Conservation (phyloP, 2,888 invertebrate species). For the Pterostichus madidus region DNA sequence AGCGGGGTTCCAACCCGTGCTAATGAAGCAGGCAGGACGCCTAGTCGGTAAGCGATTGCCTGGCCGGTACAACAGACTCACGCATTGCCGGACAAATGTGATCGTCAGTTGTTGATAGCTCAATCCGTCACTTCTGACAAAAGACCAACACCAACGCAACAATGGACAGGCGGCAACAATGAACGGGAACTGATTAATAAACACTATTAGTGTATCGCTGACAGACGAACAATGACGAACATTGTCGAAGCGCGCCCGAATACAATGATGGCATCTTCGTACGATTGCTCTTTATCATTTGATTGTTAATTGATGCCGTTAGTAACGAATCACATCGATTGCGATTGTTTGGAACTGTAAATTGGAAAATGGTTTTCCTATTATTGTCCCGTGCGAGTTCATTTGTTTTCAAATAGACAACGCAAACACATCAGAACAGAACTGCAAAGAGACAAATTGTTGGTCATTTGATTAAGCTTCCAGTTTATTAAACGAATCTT, state of each 20-base stretch:
- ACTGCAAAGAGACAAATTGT: too few relatives aligned
- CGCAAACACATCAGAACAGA: too few relatives aligned
- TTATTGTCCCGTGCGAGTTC: conserved; percentile 19
- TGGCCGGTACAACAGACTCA: conserved; percentile 12
- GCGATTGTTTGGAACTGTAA: neutral
- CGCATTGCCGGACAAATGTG: conserved; percentile 72
- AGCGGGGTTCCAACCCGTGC: conserved; percentile 73
- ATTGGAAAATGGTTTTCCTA: conserved; percentile 28
- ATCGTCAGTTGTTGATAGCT: conserved; percentile 76
- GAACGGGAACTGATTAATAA: conserved; percentile 52
- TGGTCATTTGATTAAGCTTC: too few relatives aligned
- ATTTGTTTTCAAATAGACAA: conserved; percentile 2
- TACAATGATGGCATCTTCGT: too few relatives aligned
- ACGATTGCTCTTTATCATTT: conserved; percentile 13
- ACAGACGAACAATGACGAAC: conserved; percentile 49
- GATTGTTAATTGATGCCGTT: conserved; percentile 28
- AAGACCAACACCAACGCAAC: conserved; percentile 68
- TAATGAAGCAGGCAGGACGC: conserved; percentile 73
- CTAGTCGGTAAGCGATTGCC: conserved; percentile 69
- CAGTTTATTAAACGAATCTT: too few relatives aligned
- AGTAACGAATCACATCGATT: neutral
- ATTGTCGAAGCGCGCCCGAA: conserved; percentile 44
- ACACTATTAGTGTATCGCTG: conserved; percentile 60
- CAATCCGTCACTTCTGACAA: conserved; percentile 73
- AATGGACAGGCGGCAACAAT: conserved; percentile 11